Conservation (phyloP, 1,140 invertebrate species). For the Coptotermes formosanus region DNA sequence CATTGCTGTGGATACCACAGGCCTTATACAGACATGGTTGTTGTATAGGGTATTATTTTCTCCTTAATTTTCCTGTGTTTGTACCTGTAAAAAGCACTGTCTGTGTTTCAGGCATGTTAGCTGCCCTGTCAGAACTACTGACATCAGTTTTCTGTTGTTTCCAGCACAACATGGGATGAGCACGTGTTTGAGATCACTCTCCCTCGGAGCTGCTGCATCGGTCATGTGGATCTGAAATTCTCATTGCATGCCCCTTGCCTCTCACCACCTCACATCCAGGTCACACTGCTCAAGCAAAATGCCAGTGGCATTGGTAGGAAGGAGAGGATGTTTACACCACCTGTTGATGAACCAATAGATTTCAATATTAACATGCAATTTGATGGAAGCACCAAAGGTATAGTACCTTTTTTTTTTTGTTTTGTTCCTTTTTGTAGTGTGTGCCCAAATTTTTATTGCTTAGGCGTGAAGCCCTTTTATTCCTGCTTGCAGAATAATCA, state of each 20-base stretch:
- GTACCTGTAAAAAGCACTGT: neutral
- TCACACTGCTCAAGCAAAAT: conserved; percentile 82
- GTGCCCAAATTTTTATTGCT: no score
- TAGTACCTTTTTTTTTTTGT: neutral
- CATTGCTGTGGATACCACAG: no score
- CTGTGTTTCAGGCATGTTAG: neutral
- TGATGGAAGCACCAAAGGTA: conserved; percentile 37
- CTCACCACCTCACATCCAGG: conserved; percentile 62
- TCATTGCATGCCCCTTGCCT: conserved; percentile 71
- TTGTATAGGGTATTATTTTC: no score
- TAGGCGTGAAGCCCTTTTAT: no score
- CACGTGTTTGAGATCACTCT: conserved; percentile 87
- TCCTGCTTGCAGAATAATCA: no score
- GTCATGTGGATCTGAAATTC: conserved; percentile 86
- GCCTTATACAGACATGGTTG: no score
- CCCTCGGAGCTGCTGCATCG: conserved; percentile 67
- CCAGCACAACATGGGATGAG: conserved; percentile 81
- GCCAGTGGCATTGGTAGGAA: conserved; percentile 64
- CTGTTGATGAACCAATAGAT: conserved; percentile 61
- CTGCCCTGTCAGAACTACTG: neutral
- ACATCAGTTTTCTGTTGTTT: conserved; percentile 35
- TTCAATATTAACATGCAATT: conserved; percentile 52
- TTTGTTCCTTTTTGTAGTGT: neutral
- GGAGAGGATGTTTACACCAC: conserved; percentile 32
- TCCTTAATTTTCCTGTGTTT: no score